Base-by-base conservation (phyloP, 2,113 vertebrate species). In the Colius striatus region DNA sequence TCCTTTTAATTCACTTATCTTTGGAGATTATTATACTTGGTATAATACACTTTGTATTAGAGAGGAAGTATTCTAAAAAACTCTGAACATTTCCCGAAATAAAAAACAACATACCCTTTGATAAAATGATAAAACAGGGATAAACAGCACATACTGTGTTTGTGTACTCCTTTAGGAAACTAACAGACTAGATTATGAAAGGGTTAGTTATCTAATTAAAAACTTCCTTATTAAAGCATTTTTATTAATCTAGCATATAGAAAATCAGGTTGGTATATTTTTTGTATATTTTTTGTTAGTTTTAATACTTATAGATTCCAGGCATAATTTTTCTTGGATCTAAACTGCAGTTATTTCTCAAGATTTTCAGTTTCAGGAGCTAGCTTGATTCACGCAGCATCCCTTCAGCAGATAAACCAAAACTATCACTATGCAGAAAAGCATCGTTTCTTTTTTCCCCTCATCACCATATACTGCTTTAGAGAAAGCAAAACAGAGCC, bases 1-100 rank as follows among this genome's bases (percentile, higher is more conserved):
- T 89, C 62, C 58, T 91, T 95, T 70, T 29, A 92, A 89, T 80
- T 92, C 13, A 77, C 84, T 89, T 93, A 41, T 82, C 58, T 88
- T 83, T 57, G 53, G 22, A 88, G 32, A 79, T 74, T 63, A 72
- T 82, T 71, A 68, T 45, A 67, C 18, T 43, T 8, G 10, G 41
- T 26, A 38, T 30, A 70, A 87, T 68, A 72, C 9, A 73, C 9
- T 84, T 62, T 58, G 32, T 63, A 71, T 62, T 61, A 61, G 45
- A 84, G 48, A 85, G 43, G 21, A 81, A 60, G 67, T 16, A 71
- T 47, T 85, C 30, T 36, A 29, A 73, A 94, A 78, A 58, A 26
- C 60, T 81, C 43, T 86, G 54, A 43, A 36, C 19, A 45, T 76
- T 89, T 93, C 66, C 48, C 61, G 54, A 90, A 95, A 55, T 57